These are phyloP conservation scores for Arrhopalites spinosus DNA, from an alignment of 2,888 invertebrate genomes.

Conservation along the genomic window DNA sequence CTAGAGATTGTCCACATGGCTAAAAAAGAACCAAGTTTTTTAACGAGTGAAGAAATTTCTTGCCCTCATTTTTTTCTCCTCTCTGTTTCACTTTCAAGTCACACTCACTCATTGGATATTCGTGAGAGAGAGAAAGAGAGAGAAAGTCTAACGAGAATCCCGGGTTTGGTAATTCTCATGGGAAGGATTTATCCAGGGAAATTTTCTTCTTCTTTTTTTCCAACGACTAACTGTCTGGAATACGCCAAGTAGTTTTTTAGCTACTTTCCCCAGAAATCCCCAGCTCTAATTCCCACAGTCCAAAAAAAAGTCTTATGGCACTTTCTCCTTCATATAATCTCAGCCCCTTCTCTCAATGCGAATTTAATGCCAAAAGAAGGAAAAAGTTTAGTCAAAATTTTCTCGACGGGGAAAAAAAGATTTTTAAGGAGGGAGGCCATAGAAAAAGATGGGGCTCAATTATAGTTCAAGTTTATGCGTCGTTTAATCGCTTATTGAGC, in stretches of 20 bases:
- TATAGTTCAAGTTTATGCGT: conserved; percentile 10
- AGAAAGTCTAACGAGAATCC: conserved; percentile 53
- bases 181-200: conserved; percentile 51
- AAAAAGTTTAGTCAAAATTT: too few species aligned
- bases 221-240: conserved; percentile 11
- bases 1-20: neutral
- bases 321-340: neutral
- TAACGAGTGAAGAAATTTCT: neutral
- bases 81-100: conserved; percentile 49
- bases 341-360: neutral
- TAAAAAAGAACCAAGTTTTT: neutral
- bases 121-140: too few species aligned
- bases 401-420: neutral
- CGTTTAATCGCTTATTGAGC: conserved; percentile 31
- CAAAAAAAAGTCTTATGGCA: neutral
- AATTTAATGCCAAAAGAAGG: neutral
- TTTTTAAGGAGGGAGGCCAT: neutral
- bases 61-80: neutral
- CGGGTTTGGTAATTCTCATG: conserved; percentile 42
- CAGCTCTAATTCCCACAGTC: too few species aligned
- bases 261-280: neutral
- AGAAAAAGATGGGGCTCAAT: neutral
- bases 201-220: conserved; percentile 44
- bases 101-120: conserved; percentile 53
- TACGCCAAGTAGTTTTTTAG: neutral